Evolutionary conservation across 2,888 invertebrate genomes (phyloP).

Genomic region (Suillia variegata): DNA sequence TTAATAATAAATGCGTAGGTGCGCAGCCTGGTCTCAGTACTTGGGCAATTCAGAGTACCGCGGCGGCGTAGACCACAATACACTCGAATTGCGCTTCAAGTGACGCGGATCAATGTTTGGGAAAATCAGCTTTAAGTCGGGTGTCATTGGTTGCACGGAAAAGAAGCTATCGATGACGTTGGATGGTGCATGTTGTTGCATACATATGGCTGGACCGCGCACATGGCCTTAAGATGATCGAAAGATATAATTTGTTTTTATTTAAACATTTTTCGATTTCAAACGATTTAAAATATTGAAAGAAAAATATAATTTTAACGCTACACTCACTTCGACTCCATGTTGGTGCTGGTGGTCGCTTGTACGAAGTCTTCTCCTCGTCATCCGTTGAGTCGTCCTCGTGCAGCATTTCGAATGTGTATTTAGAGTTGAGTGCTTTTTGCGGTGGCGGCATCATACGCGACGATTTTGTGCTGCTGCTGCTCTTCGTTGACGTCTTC

Average conservation of each 20-base stretch:
- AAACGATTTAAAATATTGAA: not conserved
- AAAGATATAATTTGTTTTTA: not conserved
- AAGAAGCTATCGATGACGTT: conserved; percentile 67
- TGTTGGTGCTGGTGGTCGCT: conserved; percentile 53
- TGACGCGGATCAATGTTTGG: conserved; percentile 69
- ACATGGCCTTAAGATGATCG: conserved; percentile 46
- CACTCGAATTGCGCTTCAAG: conserved; percentile 75
- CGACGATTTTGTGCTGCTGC: conserved; percentile 29
- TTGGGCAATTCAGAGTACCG: conserved; percentile 66
- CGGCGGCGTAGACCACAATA: conserved; percentile 76
- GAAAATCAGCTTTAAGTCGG: conserved; percentile 73
- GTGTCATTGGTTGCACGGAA: conserved; percentile 66
- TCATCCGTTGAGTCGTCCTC: conserved; percentile 62
- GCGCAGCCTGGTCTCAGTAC: conserved; percentile 49
- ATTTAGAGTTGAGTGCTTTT: conserved; percentile 43
- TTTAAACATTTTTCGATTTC: not conserved
- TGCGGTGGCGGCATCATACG: conserved; percentile 47
- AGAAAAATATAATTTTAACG: too few relatives aligned
- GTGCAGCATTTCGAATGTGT: conserved; percentile 59
- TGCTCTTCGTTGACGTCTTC: conserved; percentile 38
- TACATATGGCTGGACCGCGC: conserved; percentile 61
- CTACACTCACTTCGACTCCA: conserved; percentile 62
- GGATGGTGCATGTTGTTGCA: conserved; percentile 62
- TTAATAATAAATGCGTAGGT: too few relatives aligned
- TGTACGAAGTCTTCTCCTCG: conserved; percentile 53